Base-by-base conservation (phyloP, 2,888 invertebrate genomes). In the Polydrusus cervinus region DNA sequence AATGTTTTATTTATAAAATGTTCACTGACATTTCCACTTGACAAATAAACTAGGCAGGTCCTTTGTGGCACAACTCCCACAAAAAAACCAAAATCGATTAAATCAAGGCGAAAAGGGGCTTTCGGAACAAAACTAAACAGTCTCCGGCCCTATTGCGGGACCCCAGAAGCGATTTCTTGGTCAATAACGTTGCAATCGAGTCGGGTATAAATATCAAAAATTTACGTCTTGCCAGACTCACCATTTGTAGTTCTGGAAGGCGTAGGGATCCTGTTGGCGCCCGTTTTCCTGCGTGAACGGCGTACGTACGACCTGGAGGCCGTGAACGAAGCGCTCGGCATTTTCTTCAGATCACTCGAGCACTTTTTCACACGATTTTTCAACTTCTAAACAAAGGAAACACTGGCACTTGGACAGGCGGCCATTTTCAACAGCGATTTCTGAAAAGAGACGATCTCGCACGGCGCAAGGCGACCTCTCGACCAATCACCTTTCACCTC, bases 251-350 rank as follows among this genome's bases (percentile, higher is more conserved):
- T 93, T 89, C 93, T 91, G 85, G 93, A 93, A 86, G 93, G 93
- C 88, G 93, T 89, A 84, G 94, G 93, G 88, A 93, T 94, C 87
- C 96, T 92, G 89, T 95, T 95, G 85, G 93, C 94, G 88, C 94
- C 95, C 93, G 75, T 71, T 74, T 96, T 95, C 90, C 96, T 93
- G 88, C 95, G 92, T 88, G 96, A 96, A 90, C 96, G 93, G 89
- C 96, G 93, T 86, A 95, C 94, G 90, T 95, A 95, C 89, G 95
- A 94, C 91, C 95, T 93, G 89, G 95, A 94, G 89, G 95, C 95
- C 88, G 95, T 95, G 90, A 96, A 95, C 88, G 96, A 96, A 90
- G 96, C 96, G 92, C 96, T 96, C 91, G 96, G 96, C 96, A 96
- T 95, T 90, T 92, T 94, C 81, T 80, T 83, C 81, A 84, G 81